A percentile compares a stretch with the other conserved stretches of the same genome.
These are phyloP conservation scores for Aphaenogaster ashmeadi DNA, from an alignment of 1,140 invertebrate species.

Conservation along the genomic window DNA sequence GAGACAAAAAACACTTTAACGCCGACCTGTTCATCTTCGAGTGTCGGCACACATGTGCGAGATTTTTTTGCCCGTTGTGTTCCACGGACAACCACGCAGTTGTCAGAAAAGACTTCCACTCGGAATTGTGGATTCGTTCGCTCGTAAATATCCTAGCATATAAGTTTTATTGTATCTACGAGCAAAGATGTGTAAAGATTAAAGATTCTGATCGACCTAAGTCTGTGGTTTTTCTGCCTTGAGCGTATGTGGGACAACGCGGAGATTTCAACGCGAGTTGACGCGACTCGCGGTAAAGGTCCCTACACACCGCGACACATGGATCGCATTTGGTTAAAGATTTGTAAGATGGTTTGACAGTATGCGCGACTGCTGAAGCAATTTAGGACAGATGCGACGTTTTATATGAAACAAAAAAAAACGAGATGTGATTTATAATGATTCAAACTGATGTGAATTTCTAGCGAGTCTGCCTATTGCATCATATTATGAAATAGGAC, in stretches of 20 bases:
- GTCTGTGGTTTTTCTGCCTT: neutral
- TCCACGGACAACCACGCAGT: slow-evolving; percentile 38
- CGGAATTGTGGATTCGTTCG: slow-evolving; percentile 28
- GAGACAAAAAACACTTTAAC: slow-evolving; percentile 12
- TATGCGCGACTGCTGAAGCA: neutral
- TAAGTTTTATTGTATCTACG: slow-evolving; percentile 23
- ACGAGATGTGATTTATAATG: neutral
- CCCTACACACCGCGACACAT: neutral
- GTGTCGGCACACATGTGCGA: neutral
- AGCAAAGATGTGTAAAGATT: slow-evolving; percentile 35
- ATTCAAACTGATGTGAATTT: neutral
- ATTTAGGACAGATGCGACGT: neutral
- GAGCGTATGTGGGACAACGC: neutral
- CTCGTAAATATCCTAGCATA: slow-evolving; percentile 12
- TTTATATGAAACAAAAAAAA: neutral
- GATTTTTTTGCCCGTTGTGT: slow-evolving; percentile 47
- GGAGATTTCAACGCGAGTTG: slow-evolving; percentile 45
- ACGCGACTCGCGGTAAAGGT: neutral
- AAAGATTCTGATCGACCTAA: slow-evolving; percentile 16
- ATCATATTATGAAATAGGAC: neutral
- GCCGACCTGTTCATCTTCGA: neutral
- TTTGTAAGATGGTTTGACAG: neutral
- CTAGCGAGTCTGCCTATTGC: neutral
- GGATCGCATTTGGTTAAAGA: neutral
- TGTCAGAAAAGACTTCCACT: slow-evolving; percentile 45